Evolutionary conservation across 2,888 invertebrate species (phyloP), one percentile per base, ranked within the genome.

Genomic region (Pterobdella sp.): DNA sequence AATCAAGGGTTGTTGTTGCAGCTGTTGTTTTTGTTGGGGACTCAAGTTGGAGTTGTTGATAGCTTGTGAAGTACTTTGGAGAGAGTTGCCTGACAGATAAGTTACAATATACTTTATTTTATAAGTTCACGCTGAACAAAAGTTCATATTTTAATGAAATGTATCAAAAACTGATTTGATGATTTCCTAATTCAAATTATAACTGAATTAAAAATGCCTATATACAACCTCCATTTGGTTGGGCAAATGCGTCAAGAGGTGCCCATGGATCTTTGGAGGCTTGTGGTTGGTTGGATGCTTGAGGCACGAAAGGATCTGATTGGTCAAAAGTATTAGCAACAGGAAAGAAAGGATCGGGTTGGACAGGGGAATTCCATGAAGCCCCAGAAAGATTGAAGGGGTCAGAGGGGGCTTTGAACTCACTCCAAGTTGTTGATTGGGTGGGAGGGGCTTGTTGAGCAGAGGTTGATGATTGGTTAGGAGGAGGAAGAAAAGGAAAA

Each of bases 211-310:
- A 42, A 42, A 42, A 14, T 14, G 49, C 10, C 49, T 22, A 42
- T 22, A 42, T 14, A 42, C 7, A 56, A n/a, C n/a, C 60, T 56
- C 10, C 60, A 3, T 3, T n/a, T n/a, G n/a, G 7, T 42, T 42
- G 42, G 42, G 42, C 42, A 42, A 42, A 42, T 42, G 42, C 42
- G 42, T 56, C 60, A 4, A 56, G n/a, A n/a, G 60, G 60, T 14
- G 60, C 60, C 60, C 60, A 56, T 4, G 60, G 60, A 22, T 56
- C 60, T n/a, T 56, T 56, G n/a, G 60, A 56, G n/a, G 60, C 4
- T 56, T 56, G 60, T 56, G 60, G 26, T 56, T 56, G 60, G 60
- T n/a, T 56, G 60, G n/a, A 26, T 22, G 60, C 7, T 4, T 56
- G 4, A 56, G 60, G 60, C 60, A 56, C 60, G n/a, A 56, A 56